Conservation (phyloP, 2,888 invertebrate genomes). For the Polydesmus complanatus region DNA sequence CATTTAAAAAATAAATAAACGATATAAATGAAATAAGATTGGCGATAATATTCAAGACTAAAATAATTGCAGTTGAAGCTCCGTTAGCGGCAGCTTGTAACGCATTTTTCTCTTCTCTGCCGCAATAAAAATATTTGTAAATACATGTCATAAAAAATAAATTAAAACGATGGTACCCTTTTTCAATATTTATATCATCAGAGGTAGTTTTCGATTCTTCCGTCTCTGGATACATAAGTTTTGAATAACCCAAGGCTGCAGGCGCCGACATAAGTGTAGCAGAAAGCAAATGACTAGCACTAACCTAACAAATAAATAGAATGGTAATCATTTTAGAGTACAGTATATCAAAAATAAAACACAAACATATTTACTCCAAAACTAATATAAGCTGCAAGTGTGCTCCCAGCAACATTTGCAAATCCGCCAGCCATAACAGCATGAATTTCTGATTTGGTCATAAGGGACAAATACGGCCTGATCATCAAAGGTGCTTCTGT, state of each 20-base stretch:
- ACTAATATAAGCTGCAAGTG: slow-evolving; percentile 79
- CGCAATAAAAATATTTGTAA: neutral
- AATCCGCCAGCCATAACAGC: slow-evolving; percentile 89
- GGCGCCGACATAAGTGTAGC: slow-evolving; percentile 95
- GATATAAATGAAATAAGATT: slow-evolving; percentile 86
- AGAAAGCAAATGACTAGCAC: slow-evolving; percentile 74
- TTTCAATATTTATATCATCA: slow-evolving; percentile 55
- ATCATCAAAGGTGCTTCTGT: slow-evolving; percentile 80
- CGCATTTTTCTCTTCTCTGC: slow-evolving; percentile 43
- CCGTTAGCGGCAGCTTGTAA: slow-evolving; percentile 86
- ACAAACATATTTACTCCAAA: slow-evolving; percentile 76
- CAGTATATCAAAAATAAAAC: neutral
- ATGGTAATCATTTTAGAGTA: too few relatives aligned
- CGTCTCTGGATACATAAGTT: slow-evolving; percentile 83
- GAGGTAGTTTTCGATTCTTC: slow-evolving; percentile 60
- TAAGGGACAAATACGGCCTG: slow-evolving; percentile 63
- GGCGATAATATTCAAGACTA: slow-evolving; percentile 75
- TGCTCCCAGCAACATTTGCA: slow-evolving; percentile 83
- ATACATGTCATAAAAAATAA: too few relatives aligned
- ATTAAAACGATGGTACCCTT: too few relatives aligned
- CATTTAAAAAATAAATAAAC: slow-evolving; percentile 70
- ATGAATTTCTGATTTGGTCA: slow-evolving; percentile 85
- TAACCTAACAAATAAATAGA: slow-evolving; percentile 28
- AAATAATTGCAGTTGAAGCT: slow-evolving; percentile 59
- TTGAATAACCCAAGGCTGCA: slow-evolving; percentile 75